Percentiles rank a stretch among this genome's conserved stretches.
These are phyloP conservation scores for Aethes cnicana DNA, from an alignment of 2,888 invertebrate species.

Conservation along the genomic window DNA sequence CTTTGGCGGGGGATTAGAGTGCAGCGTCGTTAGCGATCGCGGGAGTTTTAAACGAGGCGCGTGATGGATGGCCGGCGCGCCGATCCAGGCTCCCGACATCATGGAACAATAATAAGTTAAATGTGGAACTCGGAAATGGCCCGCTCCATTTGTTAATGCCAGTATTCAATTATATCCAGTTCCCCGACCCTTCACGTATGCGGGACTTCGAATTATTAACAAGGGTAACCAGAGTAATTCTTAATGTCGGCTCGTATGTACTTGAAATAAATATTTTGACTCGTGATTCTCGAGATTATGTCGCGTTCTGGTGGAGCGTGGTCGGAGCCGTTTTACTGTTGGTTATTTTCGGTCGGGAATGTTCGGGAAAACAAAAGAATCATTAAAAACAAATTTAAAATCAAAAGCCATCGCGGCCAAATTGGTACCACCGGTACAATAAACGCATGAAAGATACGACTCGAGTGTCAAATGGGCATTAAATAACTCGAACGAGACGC, in stretches of 20 bases:
- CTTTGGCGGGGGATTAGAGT: constrained; percentile 66
- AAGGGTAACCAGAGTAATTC: constrained; percentile 56
- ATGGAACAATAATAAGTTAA: constrained; percentile 77
- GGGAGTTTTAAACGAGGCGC: constrained; percentile 79
- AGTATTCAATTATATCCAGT: constrained; percentile 79
- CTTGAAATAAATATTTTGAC: constrained; percentile 26
- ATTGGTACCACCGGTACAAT: constrained; percentile 64
- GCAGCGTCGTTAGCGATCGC: constrained; percentile 68
- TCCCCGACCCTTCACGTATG: constrained; percentile 69
- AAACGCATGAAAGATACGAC: constrained; percentile 62
- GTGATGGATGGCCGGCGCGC: constrained; percentile 73
- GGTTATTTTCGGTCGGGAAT: constrained; percentile 26
- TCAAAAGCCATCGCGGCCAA: constrained; percentile 61
- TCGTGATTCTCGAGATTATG: constrained; percentile 11
- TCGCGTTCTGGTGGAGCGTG: constrained; percentile 20
- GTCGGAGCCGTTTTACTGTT: constrained; percentile 26
- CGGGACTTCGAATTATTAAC: constrained; percentile 69
- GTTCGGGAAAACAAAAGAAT: constrained; percentile 27
- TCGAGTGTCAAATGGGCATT: constrained; percentile 76
- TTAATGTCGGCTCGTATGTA: constrained; percentile 24
- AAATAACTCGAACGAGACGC: constrained; percentile 74
- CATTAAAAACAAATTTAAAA: constrained; percentile 37
- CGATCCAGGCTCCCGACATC: constrained; percentile 48
- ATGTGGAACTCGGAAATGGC: constrained; percentile 75
- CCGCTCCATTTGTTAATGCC: constrained; percentile 79